Evolutionary conservation across 2,888 invertebrate species (phyloP).

Genomic region (Noctua pronuba): DNA sequence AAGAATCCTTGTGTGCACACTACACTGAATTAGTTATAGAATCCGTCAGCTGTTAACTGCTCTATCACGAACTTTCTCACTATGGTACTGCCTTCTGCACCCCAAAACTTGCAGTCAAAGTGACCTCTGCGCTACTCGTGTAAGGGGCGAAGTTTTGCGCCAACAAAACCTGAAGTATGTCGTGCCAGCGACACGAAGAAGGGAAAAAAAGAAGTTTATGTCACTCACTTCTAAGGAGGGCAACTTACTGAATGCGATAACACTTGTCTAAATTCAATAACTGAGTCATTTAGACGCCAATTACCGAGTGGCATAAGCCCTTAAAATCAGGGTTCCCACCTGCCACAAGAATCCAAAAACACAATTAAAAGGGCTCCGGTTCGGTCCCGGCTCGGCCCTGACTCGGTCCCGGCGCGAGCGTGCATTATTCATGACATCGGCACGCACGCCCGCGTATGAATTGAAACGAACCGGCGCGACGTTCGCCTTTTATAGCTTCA

Average conservation of each 20-base stretch:
- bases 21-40: background rate
- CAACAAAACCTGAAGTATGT: background rate
- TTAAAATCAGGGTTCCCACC: conserved; percentile 54
- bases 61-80: background rate
- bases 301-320: background rate
- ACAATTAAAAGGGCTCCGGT: conserved; percentile 64
- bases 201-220: background rate
- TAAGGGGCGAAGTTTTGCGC: background rate
- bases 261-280: background rate
- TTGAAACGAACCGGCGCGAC: conserved; percentile 71
- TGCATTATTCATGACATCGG: conserved; percentile 75
- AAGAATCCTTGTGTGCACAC: background rate
- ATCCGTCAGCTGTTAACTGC: background rate
- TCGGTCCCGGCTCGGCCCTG: conserved; percentile 55
- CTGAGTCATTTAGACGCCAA: background rate
- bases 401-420: conserved; percentile 28
- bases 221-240: background rate
- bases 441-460: conserved; percentile 77
- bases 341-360: conserved; percentile 58
- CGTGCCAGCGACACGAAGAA: background rate
- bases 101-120: background rate
- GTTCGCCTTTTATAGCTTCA: conserved; percentile 71
- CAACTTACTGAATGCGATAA: background rate
- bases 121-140: background rate
- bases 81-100: background rate